phyloP scores from a whole-genome alignment of 2,113 vertebrate species.

The Eonycteris spelaea region DNA sequence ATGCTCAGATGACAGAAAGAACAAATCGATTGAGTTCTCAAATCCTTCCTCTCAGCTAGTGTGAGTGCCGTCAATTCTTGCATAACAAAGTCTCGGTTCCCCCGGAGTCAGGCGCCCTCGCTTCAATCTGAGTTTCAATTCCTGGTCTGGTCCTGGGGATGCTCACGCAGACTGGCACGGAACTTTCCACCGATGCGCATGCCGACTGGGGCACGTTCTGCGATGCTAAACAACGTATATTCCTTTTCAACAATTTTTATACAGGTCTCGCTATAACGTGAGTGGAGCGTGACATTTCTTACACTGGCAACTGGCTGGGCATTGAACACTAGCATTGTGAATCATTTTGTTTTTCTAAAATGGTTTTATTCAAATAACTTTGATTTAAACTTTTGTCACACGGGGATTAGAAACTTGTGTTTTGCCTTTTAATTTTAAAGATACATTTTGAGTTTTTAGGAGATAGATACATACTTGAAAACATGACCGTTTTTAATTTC shows the following conservation, averaged over 20 bases:
- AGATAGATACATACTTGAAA: not conserved
- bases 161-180: not conserved
- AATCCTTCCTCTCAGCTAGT: not conserved
- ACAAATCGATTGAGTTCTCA: not conserved
- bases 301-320: not conserved
- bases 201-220: not conserved
- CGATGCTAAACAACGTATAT: not conserved
- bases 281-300: not conserved
- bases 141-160: not conserved
- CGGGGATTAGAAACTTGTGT: not conserved
- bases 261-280: not conserved
- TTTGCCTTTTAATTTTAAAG: constrained; percentile 27
- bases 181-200: not conserved
- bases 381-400: not conserved
- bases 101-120: not conserved
- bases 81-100: not conserved
- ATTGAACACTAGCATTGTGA: not conserved
- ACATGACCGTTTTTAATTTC: not conserved
- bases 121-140: constrained; percentile 23
- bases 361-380: constrained; percentile 33
- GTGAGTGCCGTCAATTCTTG: not conserved
- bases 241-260: not conserved
- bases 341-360: not conserved
- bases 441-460: not conserved
- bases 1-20: not conserved